Base-by-base conservation (phyloP, 2,797 vertebrate species). In the Arremon aurantiirostris region DNA sequence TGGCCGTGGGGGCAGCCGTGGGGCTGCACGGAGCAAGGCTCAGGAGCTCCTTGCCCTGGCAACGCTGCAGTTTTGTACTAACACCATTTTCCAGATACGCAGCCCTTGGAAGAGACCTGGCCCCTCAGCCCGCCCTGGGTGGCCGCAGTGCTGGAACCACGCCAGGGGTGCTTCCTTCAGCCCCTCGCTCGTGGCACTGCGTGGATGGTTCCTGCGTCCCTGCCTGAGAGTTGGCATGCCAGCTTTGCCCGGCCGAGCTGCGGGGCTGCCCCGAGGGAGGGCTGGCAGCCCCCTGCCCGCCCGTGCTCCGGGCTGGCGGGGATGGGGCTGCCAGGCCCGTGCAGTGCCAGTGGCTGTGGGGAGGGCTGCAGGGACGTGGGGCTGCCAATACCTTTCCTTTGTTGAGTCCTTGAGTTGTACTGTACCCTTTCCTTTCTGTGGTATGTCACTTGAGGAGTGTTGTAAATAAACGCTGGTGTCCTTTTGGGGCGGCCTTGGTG, bases 401-500 rank as follows among this genome's bases (percentile, higher is more conserved):
- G 80, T 95, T 82, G 73, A 84, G 87, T 94, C 69, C 12, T 82
- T 86, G 82, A 94, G 93, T 91, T 83, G 28, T 86, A 66, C 89
- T 81, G 90, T 95, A 91, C 77, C 79, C 52, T 68, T 88, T 82
- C 39, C 21, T 86, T 75, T 55, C 69, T 90, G 93, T 94, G 96
- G 94, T 97, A 94, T 95, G 96, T 97, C 94, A 94, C 87, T 96
- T 96, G 96, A 96, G 94, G 96, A 95, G 93, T 94, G 85, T 97
- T 97, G 97, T 97, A 97, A 97, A 97, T 97, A 97, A 97, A 97
- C 39, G 60, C 95, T 96, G 91, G 83, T 96, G 96, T 97, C 95
- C 95, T 97, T 97, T 97, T 97, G 96, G 93, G 76, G 86, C 84
- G 82, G 94, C 83, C 50, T 94, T 28, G 42, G 53, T 37, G 63